A percentile compares a stretch with the other conserved stretches of the same genome.
These are phyloP conservation scores for Cheilosia variabilis DNA, from an alignment of 2,888 invertebrate genomes.

Conservation along the genomic window DNA sequence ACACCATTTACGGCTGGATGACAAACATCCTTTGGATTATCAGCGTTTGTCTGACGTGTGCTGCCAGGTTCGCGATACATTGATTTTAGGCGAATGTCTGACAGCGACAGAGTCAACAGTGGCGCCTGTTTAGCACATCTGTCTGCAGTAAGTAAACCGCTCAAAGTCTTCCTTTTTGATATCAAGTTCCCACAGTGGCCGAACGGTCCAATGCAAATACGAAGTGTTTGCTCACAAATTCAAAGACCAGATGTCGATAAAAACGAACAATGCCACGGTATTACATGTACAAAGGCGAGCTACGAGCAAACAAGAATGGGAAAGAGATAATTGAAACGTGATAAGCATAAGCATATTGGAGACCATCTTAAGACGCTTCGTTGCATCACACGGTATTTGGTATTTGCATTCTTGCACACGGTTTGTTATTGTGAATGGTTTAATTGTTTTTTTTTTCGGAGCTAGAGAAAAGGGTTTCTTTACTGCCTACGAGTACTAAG, in stretches of 20 bases:
- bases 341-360: background rate
- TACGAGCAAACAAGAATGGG: background rate
- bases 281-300: background rate
- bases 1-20: slow-evolving; percentile 50
- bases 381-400: slow-evolving; percentile 2
- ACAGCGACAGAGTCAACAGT: slow-evolving; percentile 45
- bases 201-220: slow-evolving; percentile 50
- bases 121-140: slow-evolving; percentile 67
- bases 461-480: too few relatives aligned
- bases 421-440: background rate
- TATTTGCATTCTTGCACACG: background rate
- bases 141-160: slow-evolving; percentile 42
- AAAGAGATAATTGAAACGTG: slow-evolving; percentile 5
- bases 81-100: slow-evolving; percentile 43
- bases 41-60: slow-evolving; percentile 32
- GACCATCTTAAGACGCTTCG: background rate
- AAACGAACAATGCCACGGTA: slow-evolving; percentile 13
- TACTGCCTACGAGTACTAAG: too few relatives aligned
- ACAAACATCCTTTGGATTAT: slow-evolving; percentile 67
- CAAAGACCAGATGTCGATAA: slow-evolving; percentile 43
- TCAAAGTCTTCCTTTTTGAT: slow-evolving; percentile 32
- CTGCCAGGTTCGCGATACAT: slow-evolving; percentile 50
- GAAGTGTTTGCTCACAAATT: slow-evolving; percentile 45
- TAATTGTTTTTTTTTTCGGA: too few relatives aligned
- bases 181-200: slow-evolving; percentile 51